A percentile compares a stretch with the other conserved stretches of the same genome.
phyloP scores from a whole-genome alignment of 2,797 vertebrate genomes.

The Artibeus jamaicensis region DNA sequence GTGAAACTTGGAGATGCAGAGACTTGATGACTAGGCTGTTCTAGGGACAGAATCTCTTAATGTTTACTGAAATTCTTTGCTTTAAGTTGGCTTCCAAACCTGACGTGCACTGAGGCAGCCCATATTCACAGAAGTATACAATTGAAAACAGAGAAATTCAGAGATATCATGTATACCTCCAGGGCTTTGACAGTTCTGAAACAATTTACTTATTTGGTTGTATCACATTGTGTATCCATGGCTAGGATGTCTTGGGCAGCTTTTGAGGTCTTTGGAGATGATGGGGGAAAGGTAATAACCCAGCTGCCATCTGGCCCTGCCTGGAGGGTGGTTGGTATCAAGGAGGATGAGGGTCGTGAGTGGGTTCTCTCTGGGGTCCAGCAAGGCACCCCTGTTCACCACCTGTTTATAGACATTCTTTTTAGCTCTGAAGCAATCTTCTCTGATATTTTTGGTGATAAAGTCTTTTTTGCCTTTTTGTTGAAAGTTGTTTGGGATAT shows the following conservation, averaged over 20 bases:
- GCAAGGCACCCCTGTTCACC: neutral
- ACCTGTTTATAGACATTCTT: neutral
- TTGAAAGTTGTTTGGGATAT: neutral
- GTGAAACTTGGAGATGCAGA: neutral
- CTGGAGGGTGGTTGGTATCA: neutral
- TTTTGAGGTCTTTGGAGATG: neutral
- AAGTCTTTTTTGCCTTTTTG: neutral
- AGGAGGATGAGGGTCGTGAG: neutral
- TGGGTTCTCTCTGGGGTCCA: neutral
- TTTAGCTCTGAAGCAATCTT: neutral
- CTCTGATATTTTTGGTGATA: neutral
- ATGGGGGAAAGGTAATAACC: neutral
- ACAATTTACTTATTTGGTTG: neutral
- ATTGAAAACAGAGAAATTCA: neutral
- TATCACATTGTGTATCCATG: neutral
- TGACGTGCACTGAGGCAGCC: neutral
- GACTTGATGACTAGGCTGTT: neutral
- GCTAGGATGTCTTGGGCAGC: neutral
- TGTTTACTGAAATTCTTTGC: neutral
- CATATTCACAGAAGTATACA: neutral
- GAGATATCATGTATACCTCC: neutral
- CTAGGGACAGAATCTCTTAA: neutral
- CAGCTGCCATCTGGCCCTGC: neutral
- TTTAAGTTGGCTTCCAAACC: neutral
- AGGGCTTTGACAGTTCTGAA: neutral